Conservation (phyloP, 2,113 vertebrate genomes). For the Kryptolebias marmoratus region DNA sequence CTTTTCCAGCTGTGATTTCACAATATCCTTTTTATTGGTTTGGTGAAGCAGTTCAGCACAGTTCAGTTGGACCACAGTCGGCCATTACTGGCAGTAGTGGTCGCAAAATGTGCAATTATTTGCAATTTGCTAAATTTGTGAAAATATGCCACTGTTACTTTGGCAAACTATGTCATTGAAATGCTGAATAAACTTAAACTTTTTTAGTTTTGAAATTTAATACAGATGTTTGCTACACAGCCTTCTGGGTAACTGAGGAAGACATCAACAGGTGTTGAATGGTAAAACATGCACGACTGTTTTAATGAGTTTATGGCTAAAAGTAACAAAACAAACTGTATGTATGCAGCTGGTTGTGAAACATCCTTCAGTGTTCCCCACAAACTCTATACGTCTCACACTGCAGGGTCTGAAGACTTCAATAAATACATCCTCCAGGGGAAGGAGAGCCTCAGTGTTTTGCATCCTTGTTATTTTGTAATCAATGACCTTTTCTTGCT, state of each 20-base stretch:
- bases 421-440: constrained; percentile 30
- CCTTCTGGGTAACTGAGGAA: not conserved
- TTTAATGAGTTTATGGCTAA: not conserved
- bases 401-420: constrained; percentile 18
- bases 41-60: not conserved
- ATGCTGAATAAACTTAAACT: not conserved
- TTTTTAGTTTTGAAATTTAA: not conserved
- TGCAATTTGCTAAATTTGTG: not conserved
- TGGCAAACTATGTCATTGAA: not conserved
- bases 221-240: not conserved
- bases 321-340: not conserved
- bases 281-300: not conserved
- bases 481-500: constrained; percentile 47
- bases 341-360: not conserved
- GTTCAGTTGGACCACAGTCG: not conserved
- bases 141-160: not conserved
- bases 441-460: constrained; percentile 4
- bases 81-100: not conserved
- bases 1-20: constrained; percentile 18
- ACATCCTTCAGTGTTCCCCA: not conserved
- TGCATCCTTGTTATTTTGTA: constrained; percentile 21
- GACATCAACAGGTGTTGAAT: not conserved
- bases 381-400: constrained; percentile 5
- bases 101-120: not conserved
- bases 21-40: constrained; percentile 13